phyloP scores from a whole-genome alignment of 2,888 invertebrate genomes.

The Mimas tiliae region DNA sequence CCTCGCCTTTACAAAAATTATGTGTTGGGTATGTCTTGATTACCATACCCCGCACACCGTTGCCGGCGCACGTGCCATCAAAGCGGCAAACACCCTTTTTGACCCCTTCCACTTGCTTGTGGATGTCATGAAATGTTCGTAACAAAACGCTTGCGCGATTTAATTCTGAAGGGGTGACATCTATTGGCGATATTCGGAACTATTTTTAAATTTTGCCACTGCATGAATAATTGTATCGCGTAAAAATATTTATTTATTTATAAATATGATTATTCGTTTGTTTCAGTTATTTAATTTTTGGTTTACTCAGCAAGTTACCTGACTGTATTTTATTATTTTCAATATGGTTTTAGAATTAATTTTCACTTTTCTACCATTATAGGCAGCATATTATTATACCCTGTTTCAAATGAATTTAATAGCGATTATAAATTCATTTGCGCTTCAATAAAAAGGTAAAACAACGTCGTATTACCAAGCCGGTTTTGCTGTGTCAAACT shows the following conservation, averaged over 20 bases:
- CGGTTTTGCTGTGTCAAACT: no score
- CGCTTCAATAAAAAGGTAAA: no score
- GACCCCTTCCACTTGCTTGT: accelerated
- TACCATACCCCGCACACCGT: conserved; percentile 89
- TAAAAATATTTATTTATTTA: no score
- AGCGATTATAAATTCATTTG: no score
- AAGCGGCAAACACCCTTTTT: conserved; percentile 91
- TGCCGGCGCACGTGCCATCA: conserved; percentile 85
- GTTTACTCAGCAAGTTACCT: no score
- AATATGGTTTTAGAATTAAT: no score
- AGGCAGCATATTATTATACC: no score
- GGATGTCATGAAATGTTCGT: background rate
- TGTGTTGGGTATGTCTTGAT: conserved; percentile 95
- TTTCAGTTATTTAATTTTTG: background rate
- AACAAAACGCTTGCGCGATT: conserved; percentile 41
- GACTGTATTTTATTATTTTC: no score
- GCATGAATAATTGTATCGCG: background rate
- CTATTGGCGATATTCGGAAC: conserved; percentile 34
- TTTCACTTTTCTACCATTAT: no score
- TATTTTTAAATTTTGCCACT: background rate
- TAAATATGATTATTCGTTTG: background rate
- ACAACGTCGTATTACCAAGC: no score
- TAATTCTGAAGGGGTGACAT: conserved; percentile 41
- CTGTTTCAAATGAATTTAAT: no score
- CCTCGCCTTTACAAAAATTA: conserved; percentile 89